Base-by-base conservation (phyloP, 2,888 invertebrate species). In the Zeuzera pyrina region DNA sequence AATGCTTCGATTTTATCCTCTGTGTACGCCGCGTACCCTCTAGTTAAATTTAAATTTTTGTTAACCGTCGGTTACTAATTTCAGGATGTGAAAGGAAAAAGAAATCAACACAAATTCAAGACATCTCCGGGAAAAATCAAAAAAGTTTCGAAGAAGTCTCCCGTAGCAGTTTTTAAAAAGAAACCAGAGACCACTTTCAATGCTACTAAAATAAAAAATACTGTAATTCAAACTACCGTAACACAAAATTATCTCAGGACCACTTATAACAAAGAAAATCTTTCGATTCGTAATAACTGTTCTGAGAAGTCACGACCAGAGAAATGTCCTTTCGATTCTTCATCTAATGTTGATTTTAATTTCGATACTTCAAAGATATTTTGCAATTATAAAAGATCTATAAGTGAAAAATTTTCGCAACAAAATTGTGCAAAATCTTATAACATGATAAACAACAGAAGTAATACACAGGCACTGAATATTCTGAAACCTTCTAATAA, bases 291-390 rank as follows among this genome's bases (percentile, higher is more conserved):
- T 22, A 54, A 56, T 44, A 62, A 72, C 29, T 54, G 57, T 38
- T 58, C 60, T 1, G 41, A 54, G 10, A 53, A 60, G 12, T 49
- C 51, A 2, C 56, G 57, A 27, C 39, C 38, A 27, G 38, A 49
- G 15, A 67, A 56, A 42, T 76, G 77, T 36, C 81, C 83, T 0
- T 83, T 83, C 53, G 77, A 69, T 34, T 72, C 77, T 6, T 57
- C 63, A 22, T 49, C 52, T 23, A 10, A 26, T 7, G 27, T 57
- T 30, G 67, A 76, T 32, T 49, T 72, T 5, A 64, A 65, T 36
- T 79, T 81, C 48, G 61, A 79, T 34, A 74, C 69, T 15, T 67
- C 79, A 4, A 81, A 77, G 58, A 50, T 81, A 41, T 83, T 83
- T 50, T 65, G 72, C 2, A 73, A 68, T 31, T 53, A 67, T 46